Evolutionary conservation across 1,140 invertebrate genomes (phyloP).

Genomic region (Caenorhabditis briggsae): DNA sequence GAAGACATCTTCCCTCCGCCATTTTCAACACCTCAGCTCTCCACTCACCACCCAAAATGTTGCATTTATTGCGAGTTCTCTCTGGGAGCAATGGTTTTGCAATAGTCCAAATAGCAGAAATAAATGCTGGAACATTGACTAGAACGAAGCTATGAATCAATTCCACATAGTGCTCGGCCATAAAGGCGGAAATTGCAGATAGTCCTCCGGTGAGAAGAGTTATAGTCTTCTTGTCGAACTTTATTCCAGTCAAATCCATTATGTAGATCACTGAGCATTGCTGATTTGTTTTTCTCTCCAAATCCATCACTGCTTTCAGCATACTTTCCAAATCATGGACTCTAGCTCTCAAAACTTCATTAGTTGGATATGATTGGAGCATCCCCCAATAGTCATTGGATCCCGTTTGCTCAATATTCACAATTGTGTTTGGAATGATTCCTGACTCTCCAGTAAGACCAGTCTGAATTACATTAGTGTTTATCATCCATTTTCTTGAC

Average conservation of each 20-base stretch:
- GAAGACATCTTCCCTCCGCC: conserved; percentile 69
- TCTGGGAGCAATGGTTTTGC: conserved; percentile 75
- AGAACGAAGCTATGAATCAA: conserved; percentile 75
- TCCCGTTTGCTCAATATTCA: conserved; percentile 77
- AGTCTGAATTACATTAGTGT: conserved; percentile 59
- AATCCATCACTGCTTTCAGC: conserved; percentile 74
- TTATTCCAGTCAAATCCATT: conserved; percentile 76
- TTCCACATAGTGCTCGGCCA: conserved; percentile 76
- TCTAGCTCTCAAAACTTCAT: conserved; percentile 71
- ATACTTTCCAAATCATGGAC: conserved; percentile 77
- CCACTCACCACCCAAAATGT: conserved; percentile 74
- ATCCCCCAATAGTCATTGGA: conserved; percentile 77
- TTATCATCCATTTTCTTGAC: not conserved
- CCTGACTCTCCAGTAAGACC: conserved; percentile 71
- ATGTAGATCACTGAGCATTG: conserved; percentile 75
- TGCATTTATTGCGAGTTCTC: conserved; percentile 75
- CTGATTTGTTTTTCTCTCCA: conserved; percentile 73
- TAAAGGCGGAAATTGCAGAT: conserved; percentile 75
- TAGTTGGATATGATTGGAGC: conserved; percentile 74
- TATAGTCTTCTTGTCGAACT: conserved; percentile 70
- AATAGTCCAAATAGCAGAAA: conserved; percentile 72
- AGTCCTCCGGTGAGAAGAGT: conserved; percentile 73
- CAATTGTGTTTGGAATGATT: conserved; percentile 71
- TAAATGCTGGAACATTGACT: conserved; percentile 75
- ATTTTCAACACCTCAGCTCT: conserved; percentile 72